phyloP scores from a whole-genome alignment of 1,140 invertebrate genomes.

The Chionoecetes opilio region DNA sequence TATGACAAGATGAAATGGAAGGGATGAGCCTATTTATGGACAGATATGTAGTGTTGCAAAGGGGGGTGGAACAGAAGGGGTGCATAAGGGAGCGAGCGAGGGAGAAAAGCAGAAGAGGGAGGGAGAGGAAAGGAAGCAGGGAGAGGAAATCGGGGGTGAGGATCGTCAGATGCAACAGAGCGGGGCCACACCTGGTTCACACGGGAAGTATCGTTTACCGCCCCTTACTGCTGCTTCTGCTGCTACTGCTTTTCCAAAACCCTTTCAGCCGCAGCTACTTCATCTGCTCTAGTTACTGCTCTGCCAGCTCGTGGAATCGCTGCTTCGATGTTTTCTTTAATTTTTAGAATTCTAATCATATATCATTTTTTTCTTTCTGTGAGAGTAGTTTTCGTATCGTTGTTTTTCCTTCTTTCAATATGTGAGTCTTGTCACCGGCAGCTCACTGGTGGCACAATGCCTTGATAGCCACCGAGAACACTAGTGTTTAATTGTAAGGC shows the following conservation, averaged over 20 bases:
- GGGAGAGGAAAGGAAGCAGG: neutral
- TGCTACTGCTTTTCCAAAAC: neutral
- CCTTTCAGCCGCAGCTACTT: neutral
- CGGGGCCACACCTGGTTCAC: neutral
- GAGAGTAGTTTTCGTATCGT: neutral
- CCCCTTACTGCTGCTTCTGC: neutral
- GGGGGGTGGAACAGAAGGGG: neutral
- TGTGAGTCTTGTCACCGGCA: too few relatives aligned
- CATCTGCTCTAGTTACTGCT: neutral
- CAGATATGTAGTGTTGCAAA: neutral
- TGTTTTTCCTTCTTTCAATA: neutral
- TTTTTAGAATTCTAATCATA: neutral
- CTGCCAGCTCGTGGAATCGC: neutral
- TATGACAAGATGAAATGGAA: neutral
- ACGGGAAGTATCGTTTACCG: slow-evolving; percentile 47
- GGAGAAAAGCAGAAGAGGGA: neutral
- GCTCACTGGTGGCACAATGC: too few relatives aligned
- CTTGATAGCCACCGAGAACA: too few relatives aligned
- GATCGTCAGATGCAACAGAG: slow-evolving; percentile 6
- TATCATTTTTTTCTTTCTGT: too few relatives aligned
- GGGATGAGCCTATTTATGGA: neutral
- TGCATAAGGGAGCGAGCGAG: neutral
- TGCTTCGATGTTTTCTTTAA: neutral
- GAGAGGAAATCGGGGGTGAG: slow-evolving; percentile 11
- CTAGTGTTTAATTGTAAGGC: too few relatives aligned